Evolutionary conservation across 2,113 vertebrate species (phyloP).

Genomic region (Leptocoma aspasia): DNA sequence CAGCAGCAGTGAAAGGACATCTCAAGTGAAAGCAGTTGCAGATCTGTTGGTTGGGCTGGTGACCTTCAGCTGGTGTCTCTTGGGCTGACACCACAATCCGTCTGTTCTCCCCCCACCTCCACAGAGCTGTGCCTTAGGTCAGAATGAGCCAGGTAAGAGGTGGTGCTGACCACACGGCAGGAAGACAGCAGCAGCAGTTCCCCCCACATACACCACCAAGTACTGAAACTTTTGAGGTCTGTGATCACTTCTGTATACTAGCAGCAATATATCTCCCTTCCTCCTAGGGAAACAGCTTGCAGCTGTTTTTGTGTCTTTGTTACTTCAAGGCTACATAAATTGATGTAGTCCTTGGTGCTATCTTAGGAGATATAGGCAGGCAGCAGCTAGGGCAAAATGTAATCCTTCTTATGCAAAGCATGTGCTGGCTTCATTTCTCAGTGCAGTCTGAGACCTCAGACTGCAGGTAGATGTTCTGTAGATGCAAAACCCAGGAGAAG

Average conservation of each 20-base stretch:
- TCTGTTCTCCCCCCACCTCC: background rate
- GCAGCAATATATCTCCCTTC: background rate
- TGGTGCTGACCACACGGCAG: background rate
- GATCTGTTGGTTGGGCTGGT: background rate
- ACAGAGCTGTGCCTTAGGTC: background rate
- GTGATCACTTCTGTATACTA: background rate
- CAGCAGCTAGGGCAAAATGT: background rate
- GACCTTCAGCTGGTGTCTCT: background rate
- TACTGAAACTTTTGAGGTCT: background rate
- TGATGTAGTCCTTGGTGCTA: background rate
- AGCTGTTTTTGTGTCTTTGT: background rate
- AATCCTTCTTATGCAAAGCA: background rate
- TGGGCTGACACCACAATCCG: background rate
- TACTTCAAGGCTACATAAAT: background rate
- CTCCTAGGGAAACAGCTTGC: background rate
- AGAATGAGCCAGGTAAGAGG: background rate
- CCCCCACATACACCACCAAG: rapidly evolving
- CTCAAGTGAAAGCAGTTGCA: background rate
- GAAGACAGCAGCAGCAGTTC: background rate
- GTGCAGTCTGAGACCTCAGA: background rate
- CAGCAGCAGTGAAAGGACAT: background rate
- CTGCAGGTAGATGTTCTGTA: background rate
- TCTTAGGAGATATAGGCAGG: background rate
- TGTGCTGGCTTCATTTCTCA: background rate
- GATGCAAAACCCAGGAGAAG: background rate